phyloP scores from a whole-genome alignment of 2,113 vertebrate species.

The Cygnus buccinator region DNA sequence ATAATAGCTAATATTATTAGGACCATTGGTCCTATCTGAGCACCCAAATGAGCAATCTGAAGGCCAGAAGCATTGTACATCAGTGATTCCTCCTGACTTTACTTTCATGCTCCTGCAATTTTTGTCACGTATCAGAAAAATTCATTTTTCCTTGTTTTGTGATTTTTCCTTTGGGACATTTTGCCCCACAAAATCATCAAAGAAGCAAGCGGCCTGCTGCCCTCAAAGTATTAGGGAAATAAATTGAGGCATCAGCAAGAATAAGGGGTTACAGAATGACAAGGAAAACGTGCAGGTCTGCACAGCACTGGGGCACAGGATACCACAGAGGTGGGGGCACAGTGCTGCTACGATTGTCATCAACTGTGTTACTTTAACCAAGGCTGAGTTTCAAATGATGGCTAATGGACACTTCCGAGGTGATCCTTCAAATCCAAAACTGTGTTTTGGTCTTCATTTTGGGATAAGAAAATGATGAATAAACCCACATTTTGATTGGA shows the following conservation, averaged over 20 bases:
- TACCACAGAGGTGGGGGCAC: fast-evolving
- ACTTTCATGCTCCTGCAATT: background rate
- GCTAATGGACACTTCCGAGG: background rate
- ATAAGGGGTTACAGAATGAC: background rate
- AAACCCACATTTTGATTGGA: background rate
- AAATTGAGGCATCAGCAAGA: background rate
- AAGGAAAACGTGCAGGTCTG: background rate
- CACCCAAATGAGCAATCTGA: background rate
- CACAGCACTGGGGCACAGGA: background rate
- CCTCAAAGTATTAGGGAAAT: background rate
- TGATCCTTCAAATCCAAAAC: background rate
- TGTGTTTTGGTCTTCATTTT: background rate
- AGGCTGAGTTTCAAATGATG: background rate
- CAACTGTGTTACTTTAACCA: background rate
- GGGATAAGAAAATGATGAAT: background rate
- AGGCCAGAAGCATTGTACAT: background rate
- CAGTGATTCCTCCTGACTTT: background rate
- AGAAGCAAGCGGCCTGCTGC: background rate
- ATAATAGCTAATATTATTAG: background rate
- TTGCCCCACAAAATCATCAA: background rate
- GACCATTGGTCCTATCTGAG: background rate
- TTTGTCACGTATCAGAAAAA: background rate
- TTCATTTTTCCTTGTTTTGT: background rate
- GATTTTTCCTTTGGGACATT: background rate
- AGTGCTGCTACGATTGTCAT: background rate